Conservation (phyloP, 1,140 invertebrate species). For the Sminthurinus signatus region DNA sequence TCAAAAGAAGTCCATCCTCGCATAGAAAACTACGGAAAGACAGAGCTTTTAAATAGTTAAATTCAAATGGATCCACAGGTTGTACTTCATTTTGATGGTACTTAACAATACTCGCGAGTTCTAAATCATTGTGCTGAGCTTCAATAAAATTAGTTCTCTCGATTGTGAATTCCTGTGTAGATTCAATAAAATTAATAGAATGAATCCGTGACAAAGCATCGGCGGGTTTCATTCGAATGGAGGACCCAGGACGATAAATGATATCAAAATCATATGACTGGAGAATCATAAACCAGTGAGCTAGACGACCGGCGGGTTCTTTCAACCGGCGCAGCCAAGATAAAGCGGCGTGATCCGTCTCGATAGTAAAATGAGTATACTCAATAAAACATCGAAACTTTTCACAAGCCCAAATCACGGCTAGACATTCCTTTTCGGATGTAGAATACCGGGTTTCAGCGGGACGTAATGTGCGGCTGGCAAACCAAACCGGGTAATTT, state of each 20-base stretch:
- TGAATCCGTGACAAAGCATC: conserved; percentile 25
- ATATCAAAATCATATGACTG: conserved; percentile 47
- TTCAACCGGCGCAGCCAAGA: conserved; percentile 45
- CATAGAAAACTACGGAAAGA: background rate
- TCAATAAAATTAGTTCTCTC: background rate
- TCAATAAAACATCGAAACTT: conserved; percentile 48
- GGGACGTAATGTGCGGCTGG: conserved; percentile 43
- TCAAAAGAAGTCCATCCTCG: conserved; percentile 2
- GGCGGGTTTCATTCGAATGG: conserved; percentile 34
- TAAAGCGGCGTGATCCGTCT: conserved; percentile 46
- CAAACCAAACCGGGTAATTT: conserved; percentile 44
- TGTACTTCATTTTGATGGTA: background rate
- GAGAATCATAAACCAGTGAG: conserved; percentile 47
- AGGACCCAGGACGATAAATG: conserved; percentile 42
- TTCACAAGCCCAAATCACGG: conserved; percentile 43
- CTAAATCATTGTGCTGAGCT: background rate
- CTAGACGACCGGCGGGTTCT: conserved; percentile 45
- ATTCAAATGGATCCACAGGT: background rate
- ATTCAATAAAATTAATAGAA: background rate
- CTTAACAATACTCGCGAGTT: background rate
- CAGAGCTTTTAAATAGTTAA: background rate
- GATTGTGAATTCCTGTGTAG: background rate
- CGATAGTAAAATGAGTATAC: conserved; percentile 35
- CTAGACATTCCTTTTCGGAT: conserved; percentile 49
- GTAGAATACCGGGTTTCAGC: conserved; percentile 45